Evolutionary conservation across 2,888 invertebrate genomes (phyloP).

Genomic region (Gortyna flavago): DNA sequence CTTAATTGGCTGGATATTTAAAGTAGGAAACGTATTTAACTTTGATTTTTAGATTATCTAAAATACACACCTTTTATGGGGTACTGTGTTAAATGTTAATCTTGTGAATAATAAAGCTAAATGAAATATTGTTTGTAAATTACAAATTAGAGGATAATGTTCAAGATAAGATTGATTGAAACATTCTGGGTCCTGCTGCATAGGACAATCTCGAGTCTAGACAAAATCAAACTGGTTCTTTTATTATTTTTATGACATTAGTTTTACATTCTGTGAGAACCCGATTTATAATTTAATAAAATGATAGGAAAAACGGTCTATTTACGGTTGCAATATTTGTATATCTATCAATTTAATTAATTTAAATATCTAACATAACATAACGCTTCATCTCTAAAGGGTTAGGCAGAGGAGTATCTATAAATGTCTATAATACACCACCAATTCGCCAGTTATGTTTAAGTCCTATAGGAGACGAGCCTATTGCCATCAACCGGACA

Average conservation of each 20-base stretch:
- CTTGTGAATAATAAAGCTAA: not conserved
- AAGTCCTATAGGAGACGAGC: no score
- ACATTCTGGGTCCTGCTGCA: not conserved
- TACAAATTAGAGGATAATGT: not conserved
- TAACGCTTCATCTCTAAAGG: no score
- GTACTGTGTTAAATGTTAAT: not conserved
- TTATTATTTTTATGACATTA: not conserved
- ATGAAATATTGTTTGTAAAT: not conserved
- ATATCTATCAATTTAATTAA: no score
- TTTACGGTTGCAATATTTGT: not conserved
- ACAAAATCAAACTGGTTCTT: not conserved
- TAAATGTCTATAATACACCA: no score
- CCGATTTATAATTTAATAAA: not conserved
- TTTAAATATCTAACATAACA: no score
- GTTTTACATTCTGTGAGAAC: not conserved
- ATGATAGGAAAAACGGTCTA: not conserved
- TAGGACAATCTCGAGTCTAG: not conserved
- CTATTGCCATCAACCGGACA: no score
- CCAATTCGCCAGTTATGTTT: no score
- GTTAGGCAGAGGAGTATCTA: no score
- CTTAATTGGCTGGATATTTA: constrained; percentile 19
- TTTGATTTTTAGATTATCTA: not conserved
- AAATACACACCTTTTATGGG: not conserved
- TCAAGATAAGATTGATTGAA: not conserved
- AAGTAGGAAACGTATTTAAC: constrained; percentile 7